A percentile compares a stretch with the other conserved stretches of the same genome.
Evolutionary conservation across 2,113 vertebrate genomes (phyloP).

Genomic region (Micromys minutus): DNA sequence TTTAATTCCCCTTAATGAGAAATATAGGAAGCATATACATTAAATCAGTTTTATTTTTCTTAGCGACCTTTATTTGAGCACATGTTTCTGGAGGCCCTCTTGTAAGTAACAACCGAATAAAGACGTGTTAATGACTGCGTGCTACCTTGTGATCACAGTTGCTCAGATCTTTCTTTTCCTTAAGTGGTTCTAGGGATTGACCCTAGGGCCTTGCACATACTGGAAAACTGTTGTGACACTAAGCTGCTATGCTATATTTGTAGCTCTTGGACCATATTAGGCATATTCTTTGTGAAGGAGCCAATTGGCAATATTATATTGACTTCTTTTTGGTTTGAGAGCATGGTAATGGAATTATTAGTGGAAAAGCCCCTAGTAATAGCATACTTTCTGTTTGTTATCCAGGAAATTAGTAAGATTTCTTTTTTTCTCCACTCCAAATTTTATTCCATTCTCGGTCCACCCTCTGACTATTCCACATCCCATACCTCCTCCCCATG

Average conservation of each 20-base stretch:
- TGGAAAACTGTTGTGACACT: not conserved
- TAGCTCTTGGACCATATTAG: not conserved
- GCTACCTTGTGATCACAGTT: not conserved
- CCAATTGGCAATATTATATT: conserved; percentile 22
- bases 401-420: conserved; percentile 73
- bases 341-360: conserved; percentile 43
- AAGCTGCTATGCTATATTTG: not conserved
- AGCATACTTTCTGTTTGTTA: conserved; percentile 60
- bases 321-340: conserved; percentile 11
- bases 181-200: not conserved
- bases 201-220: not conserved
- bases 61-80: not conserved
- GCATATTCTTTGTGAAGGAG: not conserved
- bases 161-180: not conserved
- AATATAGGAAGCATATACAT: not conserved
- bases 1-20: conserved; percentile 12
- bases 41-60: conserved; percentile 6
- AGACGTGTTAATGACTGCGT: not conserved
- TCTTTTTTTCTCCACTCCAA: too few relatives aligned
- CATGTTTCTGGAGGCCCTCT: not conserved
- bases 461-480: too few relatives aligned
- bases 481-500: too few relatives aligned
- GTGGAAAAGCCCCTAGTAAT: conserved; percentile 64
- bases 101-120: not conserved
- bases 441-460: too few relatives aligned